These are phyloP conservation scores for Tetranychus piercei DNA, from an alignment of 2,888 invertebrate species.

Conservation along the genomic window DNA sequence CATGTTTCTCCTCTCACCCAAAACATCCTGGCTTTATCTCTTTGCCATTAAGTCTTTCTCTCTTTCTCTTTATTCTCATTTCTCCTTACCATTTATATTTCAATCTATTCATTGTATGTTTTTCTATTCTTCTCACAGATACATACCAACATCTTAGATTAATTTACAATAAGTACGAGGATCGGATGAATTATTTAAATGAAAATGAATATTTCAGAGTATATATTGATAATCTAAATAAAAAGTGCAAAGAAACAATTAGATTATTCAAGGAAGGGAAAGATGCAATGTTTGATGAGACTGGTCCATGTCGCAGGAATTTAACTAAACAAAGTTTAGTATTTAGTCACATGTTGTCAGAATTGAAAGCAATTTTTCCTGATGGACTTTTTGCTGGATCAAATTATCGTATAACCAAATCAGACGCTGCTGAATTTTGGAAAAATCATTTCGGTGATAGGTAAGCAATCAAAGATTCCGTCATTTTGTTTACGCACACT, in stretches of 20 bases:
- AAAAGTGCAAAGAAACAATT: slow-evolving; percentile 95
- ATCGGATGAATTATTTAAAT: slow-evolving; percentile 73
- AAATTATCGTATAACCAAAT: slow-evolving; percentile 94
- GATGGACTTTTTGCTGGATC: slow-evolving; percentile 88
- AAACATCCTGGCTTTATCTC: neutral
- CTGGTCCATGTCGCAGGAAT: slow-evolving; percentile 77
- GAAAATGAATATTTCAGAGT: slow-evolving; percentile 81
- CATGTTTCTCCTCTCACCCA: neutral
- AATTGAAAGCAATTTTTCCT: slow-evolving; percentile 93
- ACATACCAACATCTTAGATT: slow-evolving; percentile 88
- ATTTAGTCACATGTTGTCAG: slow-evolving; percentile 98
- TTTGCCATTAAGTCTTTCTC: neutral
- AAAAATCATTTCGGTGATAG: slow-evolving; percentile 84
- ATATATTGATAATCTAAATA: slow-evolving; percentile 90
- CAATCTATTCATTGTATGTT: no score
- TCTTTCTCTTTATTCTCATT: slow-evolving; percentile 3
- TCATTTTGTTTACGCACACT: neutral
- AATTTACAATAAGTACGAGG: slow-evolving; percentile 89
- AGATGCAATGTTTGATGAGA: slow-evolving; percentile 95
- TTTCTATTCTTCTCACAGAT: slow-evolving; percentile 42
- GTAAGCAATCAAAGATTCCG: slow-evolving; percentile 32
- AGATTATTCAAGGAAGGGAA: slow-evolving; percentile 96
- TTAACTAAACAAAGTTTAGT: slow-evolving; percentile 87
- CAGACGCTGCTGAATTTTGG: slow-evolving; percentile 98
- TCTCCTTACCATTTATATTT: neutral